These are phyloP conservation scores for Tor tambroides DNA, from an alignment of 2,113 vertebrate genomes.

Conservation along the genomic window DNA sequence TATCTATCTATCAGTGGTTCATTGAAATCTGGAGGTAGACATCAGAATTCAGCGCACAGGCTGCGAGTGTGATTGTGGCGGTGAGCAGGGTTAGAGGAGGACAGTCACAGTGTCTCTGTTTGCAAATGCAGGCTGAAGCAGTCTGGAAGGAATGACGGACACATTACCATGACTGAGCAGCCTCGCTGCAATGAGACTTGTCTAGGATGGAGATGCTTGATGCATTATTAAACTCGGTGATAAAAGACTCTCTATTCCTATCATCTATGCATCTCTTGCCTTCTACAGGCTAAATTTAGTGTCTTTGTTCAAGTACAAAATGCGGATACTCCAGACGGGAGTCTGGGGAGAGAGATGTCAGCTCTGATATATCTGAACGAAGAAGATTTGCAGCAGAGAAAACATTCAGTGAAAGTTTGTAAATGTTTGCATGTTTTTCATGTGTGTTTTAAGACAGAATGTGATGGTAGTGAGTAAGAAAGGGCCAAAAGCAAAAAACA, in stretches of 20 bases:
- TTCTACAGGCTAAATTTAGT: constrained; percentile 68
- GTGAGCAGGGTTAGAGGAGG: constrained; percentile 10
- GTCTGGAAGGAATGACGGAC: neutral
- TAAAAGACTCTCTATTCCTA: constrained; percentile 55
- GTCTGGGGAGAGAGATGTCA: constrained; percentile 60
- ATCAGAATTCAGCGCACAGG: constrained; percentile 4
- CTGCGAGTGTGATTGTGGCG: neutral
- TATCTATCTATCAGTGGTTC: neutral
- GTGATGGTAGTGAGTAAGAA: neutral
- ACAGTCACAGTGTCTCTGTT: constrained; percentile 12
- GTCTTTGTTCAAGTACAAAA: constrained; percentile 42
- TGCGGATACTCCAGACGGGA: constrained; percentile 51
- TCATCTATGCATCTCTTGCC: constrained; percentile 4
- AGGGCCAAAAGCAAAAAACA: neutral
- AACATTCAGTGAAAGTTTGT: neutral
- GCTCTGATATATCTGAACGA: constrained; percentile 60
- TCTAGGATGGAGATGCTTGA: constrained; percentile 55
- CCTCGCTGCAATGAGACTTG: constrained; percentile 47
- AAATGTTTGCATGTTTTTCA: neutral
- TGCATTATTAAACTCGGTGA: constrained; percentile 70
- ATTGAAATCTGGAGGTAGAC: neutral
- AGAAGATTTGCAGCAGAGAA: neutral
- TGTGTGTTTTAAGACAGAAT: neutral
- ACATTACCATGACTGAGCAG: constrained; percentile 56
- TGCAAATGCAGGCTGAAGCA: neutral